Conservation (phyloP, 1,140 invertebrate species). For the Diuraphis noxia region DNA sequence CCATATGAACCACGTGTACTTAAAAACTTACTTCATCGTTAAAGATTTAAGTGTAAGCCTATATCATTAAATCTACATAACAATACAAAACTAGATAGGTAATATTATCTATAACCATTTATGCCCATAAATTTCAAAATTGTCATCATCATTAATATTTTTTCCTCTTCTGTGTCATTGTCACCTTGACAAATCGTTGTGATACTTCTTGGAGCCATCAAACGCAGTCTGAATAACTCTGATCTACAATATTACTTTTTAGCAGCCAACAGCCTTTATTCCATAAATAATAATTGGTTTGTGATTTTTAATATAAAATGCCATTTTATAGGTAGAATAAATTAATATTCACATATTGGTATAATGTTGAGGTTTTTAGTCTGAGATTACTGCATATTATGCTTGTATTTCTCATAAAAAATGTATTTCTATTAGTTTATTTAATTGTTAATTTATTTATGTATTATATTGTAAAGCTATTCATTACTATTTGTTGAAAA, state of each 20-base stretch:
- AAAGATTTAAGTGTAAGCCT: background rate
- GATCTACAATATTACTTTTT: background rate
- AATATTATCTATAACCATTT: no score
- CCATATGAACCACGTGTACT: background rate
- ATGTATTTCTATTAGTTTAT: conserved; percentile 18
- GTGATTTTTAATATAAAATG: background rate
- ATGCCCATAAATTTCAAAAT: no score
- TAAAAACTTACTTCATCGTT: background rate
- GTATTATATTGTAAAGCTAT: background rate
- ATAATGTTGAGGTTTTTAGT: conserved; percentile 8
- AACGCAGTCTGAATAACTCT: background rate
- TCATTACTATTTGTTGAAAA: background rate
- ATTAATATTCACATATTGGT: conserved; percentile 24
- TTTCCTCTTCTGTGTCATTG: no score
- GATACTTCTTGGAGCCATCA: no score
- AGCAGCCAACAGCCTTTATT: background rate
- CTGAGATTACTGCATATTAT: background rate
- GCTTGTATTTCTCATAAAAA: background rate
- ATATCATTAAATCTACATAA: background rate
- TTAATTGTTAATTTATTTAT: background rate
- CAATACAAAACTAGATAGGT: no score
- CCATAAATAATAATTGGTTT: background rate
- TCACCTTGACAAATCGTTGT: no score
- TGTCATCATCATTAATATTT: no score
- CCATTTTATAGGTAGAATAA: background rate